These are phyloP conservation scores for Octomys mimax DNA, from an alignment of 2,797 vertebrate species.

Conservation along the genomic window DNA sequence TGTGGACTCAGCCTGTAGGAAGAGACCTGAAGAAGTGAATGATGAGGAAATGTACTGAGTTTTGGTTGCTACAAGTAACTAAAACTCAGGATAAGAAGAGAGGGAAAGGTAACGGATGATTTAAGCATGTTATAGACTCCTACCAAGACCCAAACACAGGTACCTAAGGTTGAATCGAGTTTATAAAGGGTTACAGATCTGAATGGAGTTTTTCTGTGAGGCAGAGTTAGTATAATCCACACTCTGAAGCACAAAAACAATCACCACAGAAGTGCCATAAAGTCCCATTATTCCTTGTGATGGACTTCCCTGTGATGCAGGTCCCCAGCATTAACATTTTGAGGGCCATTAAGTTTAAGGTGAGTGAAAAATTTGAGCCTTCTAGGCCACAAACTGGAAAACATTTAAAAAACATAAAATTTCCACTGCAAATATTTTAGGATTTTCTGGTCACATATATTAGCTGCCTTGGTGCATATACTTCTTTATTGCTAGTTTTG, in stretches of 20 bases:
- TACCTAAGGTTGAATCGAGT: background rate
- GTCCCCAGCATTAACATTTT: constrained; percentile 10
- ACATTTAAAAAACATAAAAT: background rate
- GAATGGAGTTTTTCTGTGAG: background rate
- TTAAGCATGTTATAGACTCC: background rate
- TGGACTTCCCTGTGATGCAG: background rate
- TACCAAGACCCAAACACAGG: background rate
- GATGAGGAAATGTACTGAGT: background rate
- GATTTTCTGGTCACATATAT: background rate
- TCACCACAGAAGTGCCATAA: background rate
- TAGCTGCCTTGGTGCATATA: background rate
- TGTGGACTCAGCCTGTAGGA: background rate
- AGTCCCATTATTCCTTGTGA: background rate
- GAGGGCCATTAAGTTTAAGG: background rate
- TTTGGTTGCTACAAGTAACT: background rate
- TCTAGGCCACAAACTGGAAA: background rate
- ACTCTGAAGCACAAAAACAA: background rate
- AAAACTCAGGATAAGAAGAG: background rate
- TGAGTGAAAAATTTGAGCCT: background rate
- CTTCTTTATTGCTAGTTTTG: background rate
- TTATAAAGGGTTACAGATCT: background rate
- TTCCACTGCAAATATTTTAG: background rate
- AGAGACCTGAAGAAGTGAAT: background rate
- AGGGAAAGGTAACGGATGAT: background rate
- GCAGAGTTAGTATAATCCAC: background rate